Evolutionary conservation across 2,888 invertebrate genomes (phyloP).

Genomic region (Drosophila yooni): DNA sequence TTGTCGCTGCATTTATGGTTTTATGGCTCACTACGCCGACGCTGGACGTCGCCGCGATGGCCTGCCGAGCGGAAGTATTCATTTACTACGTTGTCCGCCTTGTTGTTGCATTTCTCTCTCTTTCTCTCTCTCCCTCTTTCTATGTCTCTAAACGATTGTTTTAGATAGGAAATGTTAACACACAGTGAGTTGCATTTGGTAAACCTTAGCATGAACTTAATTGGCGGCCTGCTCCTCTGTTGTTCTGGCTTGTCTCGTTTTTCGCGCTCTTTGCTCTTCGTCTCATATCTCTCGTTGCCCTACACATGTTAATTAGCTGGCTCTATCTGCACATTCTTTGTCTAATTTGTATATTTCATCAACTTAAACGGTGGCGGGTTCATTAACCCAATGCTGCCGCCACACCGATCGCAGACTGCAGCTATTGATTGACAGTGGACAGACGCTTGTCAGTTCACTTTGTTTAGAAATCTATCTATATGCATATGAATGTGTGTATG

Average conservation of each 20-base stretch:
- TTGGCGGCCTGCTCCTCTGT: constrained; percentile 30
- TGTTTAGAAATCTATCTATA: constrained; percentile 38
- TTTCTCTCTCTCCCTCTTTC: background rate
- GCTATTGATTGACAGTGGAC: constrained; percentile 76
- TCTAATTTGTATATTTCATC: constrained; percentile 73
- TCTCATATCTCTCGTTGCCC: constrained; percentile 20
- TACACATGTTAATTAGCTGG: constrained; percentile 68
- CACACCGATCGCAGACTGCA: constrained; percentile 58
- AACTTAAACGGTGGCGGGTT: constrained; percentile 55
- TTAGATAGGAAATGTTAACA: constrained; percentile 56
- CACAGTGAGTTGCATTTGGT: constrained; percentile 36
- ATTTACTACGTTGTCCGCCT: constrained; percentile 57
- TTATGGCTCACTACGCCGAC: constrained; percentile 74
- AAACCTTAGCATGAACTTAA: constrained; percentile 39
- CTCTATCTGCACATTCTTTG: constrained; percentile 60
- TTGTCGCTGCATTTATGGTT: constrained; percentile 77
- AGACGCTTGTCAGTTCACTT: constrained; percentile 49
- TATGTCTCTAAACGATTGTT: constrained; percentile 41
- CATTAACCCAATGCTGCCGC: constrained; percentile 53
- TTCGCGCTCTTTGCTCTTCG: constrained; percentile 28
- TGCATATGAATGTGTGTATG: background rate
- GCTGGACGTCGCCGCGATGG: constrained; percentile 31
- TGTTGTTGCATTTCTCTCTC: constrained; percentile 27
- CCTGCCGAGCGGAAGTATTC: constrained; percentile 69
- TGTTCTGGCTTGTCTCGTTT: constrained; percentile 5